Evolutionary conservation across 2,113 vertebrate genomes (phyloP).

Genomic region (Cacatua alba): DNA sequence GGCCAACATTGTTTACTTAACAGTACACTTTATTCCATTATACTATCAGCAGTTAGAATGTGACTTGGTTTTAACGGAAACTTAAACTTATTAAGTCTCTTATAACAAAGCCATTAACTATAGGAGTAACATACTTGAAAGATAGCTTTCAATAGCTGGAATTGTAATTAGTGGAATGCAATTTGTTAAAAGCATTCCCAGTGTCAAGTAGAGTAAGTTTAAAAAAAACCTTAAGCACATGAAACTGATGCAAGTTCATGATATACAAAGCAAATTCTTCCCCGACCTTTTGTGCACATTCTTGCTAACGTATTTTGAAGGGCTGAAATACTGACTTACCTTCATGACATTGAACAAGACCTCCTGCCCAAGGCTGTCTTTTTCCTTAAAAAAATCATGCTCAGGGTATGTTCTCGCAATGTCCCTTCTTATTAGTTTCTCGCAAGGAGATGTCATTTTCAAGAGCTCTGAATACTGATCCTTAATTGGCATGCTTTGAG

Average conservation of each 20-base stretch:
- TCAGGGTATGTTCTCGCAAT: conserved; percentile 98
- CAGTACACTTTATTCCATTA: background rate
- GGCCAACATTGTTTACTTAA: background rate
- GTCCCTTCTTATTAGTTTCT: conserved; percentile 96
- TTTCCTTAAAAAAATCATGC: conserved; percentile 99
- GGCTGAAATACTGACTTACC: conserved; percentile 72
- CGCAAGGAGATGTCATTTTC: conserved; percentile 98
- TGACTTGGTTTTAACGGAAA: background rate
- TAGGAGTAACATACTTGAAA: background rate
- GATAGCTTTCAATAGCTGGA: background rate
- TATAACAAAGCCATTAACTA: background rate
- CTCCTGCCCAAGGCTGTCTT: conserved; percentile 96
- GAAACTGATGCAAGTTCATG: background rate
- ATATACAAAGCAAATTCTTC: background rate
- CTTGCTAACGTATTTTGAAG: background rate
- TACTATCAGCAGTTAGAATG: background rate
- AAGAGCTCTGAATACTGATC: conserved; percentile 98
- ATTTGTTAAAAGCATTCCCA: background rate
- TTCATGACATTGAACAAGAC: conserved; percentile 99
- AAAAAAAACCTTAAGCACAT: background rate
- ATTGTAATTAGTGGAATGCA: background rate
- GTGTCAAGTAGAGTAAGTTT: background rate
- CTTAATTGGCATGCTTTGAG: conserved; percentile 96
- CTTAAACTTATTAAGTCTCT: background rate
- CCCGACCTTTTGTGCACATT: background rate